phyloP scores from a whole-genome alignment of 2,797 vertebrate species.

The Ptychobarbus kaznakovi region DNA sequence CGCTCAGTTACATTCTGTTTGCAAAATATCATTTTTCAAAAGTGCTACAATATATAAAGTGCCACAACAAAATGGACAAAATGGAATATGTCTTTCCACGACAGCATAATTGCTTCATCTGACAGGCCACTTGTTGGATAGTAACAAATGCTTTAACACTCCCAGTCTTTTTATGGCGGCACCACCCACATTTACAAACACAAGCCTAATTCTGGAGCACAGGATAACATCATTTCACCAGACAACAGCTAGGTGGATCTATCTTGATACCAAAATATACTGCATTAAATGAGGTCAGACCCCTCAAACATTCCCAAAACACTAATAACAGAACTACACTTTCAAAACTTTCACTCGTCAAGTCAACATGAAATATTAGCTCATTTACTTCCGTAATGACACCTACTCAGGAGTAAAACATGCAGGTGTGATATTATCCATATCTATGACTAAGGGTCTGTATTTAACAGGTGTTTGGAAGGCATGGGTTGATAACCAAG shows the following conservation, averaged over 20 bases:
- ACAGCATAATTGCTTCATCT: conserved; percentile 26
- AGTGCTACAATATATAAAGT: conserved; percentile 7
- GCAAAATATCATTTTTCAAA: conserved; percentile 30
- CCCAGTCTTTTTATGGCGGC: neutral
- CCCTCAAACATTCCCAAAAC: neutral
- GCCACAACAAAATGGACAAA: neutral
- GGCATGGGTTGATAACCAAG: neutral
- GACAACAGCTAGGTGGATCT: conserved; percentile 12
- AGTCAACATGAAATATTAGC: neutral
- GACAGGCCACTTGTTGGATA: conserved; percentile 38
- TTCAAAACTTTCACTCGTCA: neutral
- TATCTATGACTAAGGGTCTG: neutral
- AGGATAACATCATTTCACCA: neutral
- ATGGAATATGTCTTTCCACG: neutral
- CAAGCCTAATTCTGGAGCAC: conserved; percentile 9
- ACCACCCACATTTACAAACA: conserved; percentile 38
- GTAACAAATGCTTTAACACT: conserved; percentile 10
- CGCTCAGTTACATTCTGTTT: conserved; percentile 41
- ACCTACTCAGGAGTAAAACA: neutral
- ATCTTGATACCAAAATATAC: neutral
- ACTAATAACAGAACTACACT: neutral
- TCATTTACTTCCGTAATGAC: neutral
- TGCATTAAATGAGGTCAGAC: neutral
- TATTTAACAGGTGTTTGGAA: neutral
- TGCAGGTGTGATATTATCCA: neutral